Evolutionary conservation across 2,113 vertebrate species (phyloP), one percentile per base, ranked within the genome.

Genomic region (Cercocebus atys): DNA sequence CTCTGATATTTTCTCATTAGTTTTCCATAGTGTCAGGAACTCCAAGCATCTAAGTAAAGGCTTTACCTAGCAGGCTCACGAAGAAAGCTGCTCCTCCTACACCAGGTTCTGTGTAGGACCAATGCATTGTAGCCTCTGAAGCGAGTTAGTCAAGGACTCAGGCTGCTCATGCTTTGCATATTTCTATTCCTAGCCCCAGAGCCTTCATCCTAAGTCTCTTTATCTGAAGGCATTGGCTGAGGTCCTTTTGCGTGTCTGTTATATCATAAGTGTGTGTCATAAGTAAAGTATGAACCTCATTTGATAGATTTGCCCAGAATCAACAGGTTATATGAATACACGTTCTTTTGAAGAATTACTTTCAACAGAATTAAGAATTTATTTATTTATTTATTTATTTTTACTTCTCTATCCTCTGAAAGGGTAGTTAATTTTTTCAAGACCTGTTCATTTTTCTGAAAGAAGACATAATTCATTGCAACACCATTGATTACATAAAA

Each of bases 51-150:
- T 72, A 88, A 61, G 12, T 25, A 95, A 75, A 45, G 13, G 2
- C 16, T 90, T 40, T 32, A 25, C 73, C 3, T 32, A 0, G 38
- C 3, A 52, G 27, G 22, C 4, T 38, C 47, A n/a, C 0, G 25
- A 17, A 9, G 7, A 47, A 1, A 40, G 10, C 8, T 32, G 1
- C 5, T 2, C 3, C 1, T 10, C 30, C 32, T 38, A 32, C 45
- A 6, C 32, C 20, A n/a, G 35, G 27, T 40, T 7, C 52, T 25
- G 7, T 43, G 30, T 10, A 2, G 3, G 25, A 43, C 13, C 55
- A 25, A 5, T 6, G 22, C 38, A 5, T 13, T 30, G 1, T 16
- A 82, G 22, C 17, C 18, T 76, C 55, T 75, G 64, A 59, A 76
- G 40, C 5, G 27, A 87, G 11, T 23, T 61, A 35, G 30, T 61